Evolutionary conservation across 2,113 vertebrate species (phyloP).

Genomic region (Hylia prasina): DNA sequence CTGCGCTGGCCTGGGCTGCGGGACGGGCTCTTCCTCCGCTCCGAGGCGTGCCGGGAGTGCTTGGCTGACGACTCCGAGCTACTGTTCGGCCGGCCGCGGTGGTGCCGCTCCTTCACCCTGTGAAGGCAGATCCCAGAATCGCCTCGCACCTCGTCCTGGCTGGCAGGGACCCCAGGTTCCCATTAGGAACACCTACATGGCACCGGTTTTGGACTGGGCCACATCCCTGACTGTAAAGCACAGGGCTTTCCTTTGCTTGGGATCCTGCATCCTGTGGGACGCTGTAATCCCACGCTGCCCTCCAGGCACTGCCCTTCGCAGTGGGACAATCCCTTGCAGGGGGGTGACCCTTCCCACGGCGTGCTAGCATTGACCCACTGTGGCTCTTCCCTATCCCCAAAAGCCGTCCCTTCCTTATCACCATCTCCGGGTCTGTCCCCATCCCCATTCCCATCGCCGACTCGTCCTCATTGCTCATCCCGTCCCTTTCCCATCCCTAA

Average conservation of each 20-base stretch:
- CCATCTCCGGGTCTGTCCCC: fast-evolving
- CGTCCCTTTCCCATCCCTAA: background rate
- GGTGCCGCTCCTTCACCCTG: constrained; percentile 78
- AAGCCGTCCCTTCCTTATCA: background rate
- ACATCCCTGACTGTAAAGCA: background rate
- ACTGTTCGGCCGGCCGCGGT: constrained; percentile 75
- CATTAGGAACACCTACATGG: background rate
- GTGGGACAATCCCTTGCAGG: background rate
- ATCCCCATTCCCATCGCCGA: background rate
- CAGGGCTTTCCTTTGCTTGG: fast-evolving
- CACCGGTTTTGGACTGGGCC: background rate
- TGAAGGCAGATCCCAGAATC: background rate
- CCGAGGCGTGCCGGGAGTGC: constrained; percentile 75
- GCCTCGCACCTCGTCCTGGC: background rate
- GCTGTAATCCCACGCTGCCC: background rate
- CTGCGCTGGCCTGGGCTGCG: constrained; percentile 80
- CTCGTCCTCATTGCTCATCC: background rate
- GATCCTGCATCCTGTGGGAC: background rate
- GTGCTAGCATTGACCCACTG: background rate
- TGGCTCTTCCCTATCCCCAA: background rate
- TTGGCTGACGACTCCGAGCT: constrained; percentile 77
- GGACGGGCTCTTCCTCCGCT: constrained; percentile 81
- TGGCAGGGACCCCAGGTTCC: background rate
- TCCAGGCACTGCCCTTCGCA: fast-evolving
- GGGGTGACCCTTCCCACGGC: background rate